Evolutionary conservation across 1,140 invertebrate species (phyloP), one percentile per base, ranked within the genome.

Genomic region (Drosophila lowei): DNA sequence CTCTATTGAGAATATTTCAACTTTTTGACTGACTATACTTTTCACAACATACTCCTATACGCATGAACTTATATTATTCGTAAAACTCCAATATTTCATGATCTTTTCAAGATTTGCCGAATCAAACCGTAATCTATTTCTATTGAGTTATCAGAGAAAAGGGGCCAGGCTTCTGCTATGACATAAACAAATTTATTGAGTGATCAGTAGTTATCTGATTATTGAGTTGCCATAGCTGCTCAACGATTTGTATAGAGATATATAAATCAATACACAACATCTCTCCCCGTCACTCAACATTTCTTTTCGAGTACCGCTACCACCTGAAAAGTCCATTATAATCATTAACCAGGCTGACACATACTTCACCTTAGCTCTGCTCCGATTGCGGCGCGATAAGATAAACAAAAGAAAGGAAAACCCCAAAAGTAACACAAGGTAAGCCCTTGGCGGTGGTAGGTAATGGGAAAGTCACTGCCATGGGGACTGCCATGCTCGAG

Each of bases 401-500:
- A 71, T 71, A 71, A 71, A 60, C 67, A 71, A 71, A 52, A 60
- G 65, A 60, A 48, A 23, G 16, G 46, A 48, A 48, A 70, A 60
- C 47, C 43, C 1, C 47, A 49, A 21, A 48, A 43, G 34, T 30
- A 64, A 43, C 28, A 57, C 34, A 66, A 50, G 25, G 43, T 47
- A 41, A 43, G 34, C 11, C 56, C 61, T 7, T 18, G 28, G 63
- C 25, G 16, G 13, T 16, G 25, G 67, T 68, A 68, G 49, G 34
- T 15, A 68, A 68, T 68, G 63, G 56, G 63, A 68, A 68, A 68
- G 63, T 68, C 65, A 68, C 44, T 56, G 65, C 63, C 65, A 68
- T 42, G 44, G 63, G 43, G 52, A 68, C 50, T 56, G 47, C 25
- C 25, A 25, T n/a, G 34, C 34, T 49, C 2, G 43, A 43, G 62